phyloP scores from a whole-genome alignment of 2,888 invertebrate genomes.

The Caenorhabditis sulstoni region DNA sequence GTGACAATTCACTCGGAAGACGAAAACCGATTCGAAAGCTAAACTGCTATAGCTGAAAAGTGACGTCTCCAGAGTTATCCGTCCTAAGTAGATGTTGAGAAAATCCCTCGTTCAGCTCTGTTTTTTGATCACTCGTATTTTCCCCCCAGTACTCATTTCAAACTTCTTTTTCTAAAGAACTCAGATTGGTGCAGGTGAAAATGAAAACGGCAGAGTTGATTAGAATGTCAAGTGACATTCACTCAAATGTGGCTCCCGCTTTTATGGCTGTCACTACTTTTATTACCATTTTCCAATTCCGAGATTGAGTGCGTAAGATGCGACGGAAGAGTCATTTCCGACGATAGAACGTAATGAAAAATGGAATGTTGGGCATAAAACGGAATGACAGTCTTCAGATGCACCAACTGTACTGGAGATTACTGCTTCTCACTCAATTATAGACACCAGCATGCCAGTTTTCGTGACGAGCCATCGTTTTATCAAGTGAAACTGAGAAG shows the following conservation, averaged over 20 bases:
- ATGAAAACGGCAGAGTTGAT: conserved; percentile 11
- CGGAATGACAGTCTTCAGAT: conserved; percentile 18
- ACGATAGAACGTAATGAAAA: conserved; percentile 32
- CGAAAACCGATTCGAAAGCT: too few relatives aligned
- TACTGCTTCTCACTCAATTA: conserved; percentile 31
- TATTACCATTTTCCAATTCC: conserved; percentile 6
- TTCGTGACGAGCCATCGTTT: conserved; percentile 7
- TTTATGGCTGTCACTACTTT: conserved; percentile 28
- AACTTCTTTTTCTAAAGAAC: conserved; percentile 21
- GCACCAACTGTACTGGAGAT: conserved; percentile 43
- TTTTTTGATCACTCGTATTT: too few relatives aligned
- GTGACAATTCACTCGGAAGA: too few relatives aligned
- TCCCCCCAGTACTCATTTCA: neutral
- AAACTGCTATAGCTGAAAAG: too few relatives aligned
- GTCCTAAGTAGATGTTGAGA: too few relatives aligned
- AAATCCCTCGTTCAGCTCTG: too few relatives aligned
- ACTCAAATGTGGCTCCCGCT: conserved; percentile 28
- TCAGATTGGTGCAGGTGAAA: conserved; percentile 25
- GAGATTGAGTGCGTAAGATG: conserved; percentile 38
- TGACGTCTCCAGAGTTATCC: too few relatives aligned
- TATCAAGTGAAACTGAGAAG: conserved; percentile 26
- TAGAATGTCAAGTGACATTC: conserved; percentile 21
- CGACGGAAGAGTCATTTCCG: conserved; percentile 22
- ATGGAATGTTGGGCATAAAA: neutral
- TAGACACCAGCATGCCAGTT: conserved; percentile 2